Base-by-base conservation (phyloP, 2,113 vertebrate species). In the Mystacornis crossleyi region DNA sequence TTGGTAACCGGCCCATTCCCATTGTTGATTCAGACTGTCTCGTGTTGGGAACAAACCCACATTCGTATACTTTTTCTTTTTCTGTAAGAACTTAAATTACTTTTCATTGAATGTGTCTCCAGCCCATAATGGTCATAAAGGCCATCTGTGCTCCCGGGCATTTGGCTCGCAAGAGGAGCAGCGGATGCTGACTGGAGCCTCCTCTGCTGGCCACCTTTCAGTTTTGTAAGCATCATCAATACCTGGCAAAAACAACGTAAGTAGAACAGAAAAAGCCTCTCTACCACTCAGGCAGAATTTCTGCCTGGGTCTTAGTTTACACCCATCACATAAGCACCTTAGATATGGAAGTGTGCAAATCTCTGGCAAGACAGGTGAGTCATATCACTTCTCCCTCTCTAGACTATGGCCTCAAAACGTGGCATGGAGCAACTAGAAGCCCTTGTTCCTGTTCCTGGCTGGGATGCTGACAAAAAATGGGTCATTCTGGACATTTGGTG, bases 1-100 rank as follows among this genome's bases (percentile, higher is more conserved):
- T 97, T 97, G 96, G 96, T 97, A 95, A 86, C 86, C 1, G 55
- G 81, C 97, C 95, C 96, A 13, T 96, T 97, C 92, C 96, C 96
- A 96, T 96, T 97, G 97, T 97, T 97, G 97, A 97, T 97, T 93
- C 96, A 97, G 97, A 93, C 96, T 97, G 96, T 97, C 96, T 97
- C 93, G 34, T 97, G 88, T 90, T 97, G 96, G 94, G 94, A 97
- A 86, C 88, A 93, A 97, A 97, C 96, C 97, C 96, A 97, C 96
- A 97, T 92, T 96, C 93, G 20, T 95, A 92, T 86, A 90, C 40
- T 93, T 81, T 74, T 81, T 81, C 55, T 88, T 94, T 72, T 87
- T 92, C 64, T 95, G 93, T 81, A 94, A 89, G 80, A 90, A 97
- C 95, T 96, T 89, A 95, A 96, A 96, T 93, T 95, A 78, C 90